Evolutionary conservation across 2,797 vertebrate genomes (phyloP).

Genomic region (Morelia viridis): DNA sequence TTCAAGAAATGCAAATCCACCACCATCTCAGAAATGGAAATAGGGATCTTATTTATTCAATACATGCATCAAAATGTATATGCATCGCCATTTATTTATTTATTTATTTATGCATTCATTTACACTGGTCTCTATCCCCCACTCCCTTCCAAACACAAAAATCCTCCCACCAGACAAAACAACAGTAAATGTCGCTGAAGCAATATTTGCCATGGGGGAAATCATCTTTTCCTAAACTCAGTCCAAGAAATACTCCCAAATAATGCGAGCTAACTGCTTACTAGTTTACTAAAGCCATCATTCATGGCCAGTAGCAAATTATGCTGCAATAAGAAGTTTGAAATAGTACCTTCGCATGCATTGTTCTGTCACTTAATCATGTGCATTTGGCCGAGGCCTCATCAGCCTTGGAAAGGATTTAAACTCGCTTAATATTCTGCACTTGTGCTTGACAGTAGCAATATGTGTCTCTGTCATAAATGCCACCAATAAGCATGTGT

Average conservation of each 20-base stretch:
- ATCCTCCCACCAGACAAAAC: not conserved
- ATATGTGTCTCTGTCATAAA: not conserved
- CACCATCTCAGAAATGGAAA: not conserved
- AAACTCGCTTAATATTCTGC: not conserved
- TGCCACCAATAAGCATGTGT: not conserved
- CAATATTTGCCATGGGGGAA: not conserved
- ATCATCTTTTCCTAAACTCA: not conserved
- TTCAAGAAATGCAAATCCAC: not conserved
- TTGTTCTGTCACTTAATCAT: not conserved
- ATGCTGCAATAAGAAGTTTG: not conserved
- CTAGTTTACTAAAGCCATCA: not conserved
- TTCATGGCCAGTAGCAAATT: not conserved
- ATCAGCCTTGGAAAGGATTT: not conserved
- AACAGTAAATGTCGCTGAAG: not conserved
- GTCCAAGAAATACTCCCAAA: not conserved
- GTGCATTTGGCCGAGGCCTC: not conserved
- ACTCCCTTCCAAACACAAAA: not conserved
- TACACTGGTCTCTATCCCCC: not conserved
- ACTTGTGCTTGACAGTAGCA: not conserved
- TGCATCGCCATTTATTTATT: not conserved
- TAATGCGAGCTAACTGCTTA: not conserved
- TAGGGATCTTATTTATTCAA: not conserved
- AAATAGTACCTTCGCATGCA: not conserved
- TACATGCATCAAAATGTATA: not conserved
- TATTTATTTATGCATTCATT: not conserved